These are phyloP conservation scores for Epicampocera succincta DNA, from an alignment of 2,888 invertebrate species.

Conservation along the genomic window DNA sequence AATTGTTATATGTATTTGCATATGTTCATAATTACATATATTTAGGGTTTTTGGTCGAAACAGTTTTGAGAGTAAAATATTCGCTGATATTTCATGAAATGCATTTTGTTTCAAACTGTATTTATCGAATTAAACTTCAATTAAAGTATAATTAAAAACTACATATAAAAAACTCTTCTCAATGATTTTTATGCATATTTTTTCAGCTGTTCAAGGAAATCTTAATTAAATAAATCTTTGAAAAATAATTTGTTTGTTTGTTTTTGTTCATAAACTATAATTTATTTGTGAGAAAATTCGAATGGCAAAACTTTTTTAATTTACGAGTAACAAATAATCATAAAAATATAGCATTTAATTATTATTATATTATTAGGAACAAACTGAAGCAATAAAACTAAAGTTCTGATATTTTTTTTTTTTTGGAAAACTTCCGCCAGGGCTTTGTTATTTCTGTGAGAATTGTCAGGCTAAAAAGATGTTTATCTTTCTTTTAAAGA, in stretches of 20 bases:
- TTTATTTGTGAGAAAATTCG: slow-evolving; percentile 50
- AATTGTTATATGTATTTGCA: no score
- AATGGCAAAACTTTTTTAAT: slow-evolving; percentile 2
- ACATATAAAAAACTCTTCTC: neutral
- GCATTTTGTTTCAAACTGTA: neutral
- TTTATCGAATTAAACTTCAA: neutral
- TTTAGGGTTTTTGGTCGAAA: no score
- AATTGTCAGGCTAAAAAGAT: slow-evolving; percentile 21
- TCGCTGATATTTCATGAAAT: no score
- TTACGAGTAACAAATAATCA: slow-evolving; percentile 30
- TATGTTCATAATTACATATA: no score
- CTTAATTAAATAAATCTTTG: slow-evolving; percentile 26
- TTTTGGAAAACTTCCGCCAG: slow-evolving; percentile 41
- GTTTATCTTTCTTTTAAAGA: slow-evolving; percentile 23
- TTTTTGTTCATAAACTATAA: slow-evolving; percentile 45
- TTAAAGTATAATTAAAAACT: slow-evolving; percentile 1
- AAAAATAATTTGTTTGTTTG: slow-evolving; percentile 21
- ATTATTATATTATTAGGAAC: slow-evolving; percentile 5
- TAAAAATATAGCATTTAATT: slow-evolving; percentile 29
- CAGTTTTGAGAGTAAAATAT: no score
- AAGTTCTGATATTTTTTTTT: neutral
- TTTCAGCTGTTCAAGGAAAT: slow-evolving; percentile 3
- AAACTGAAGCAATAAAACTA: slow-evolving; percentile 1
- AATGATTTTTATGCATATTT: neutral
- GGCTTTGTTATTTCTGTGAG: slow-evolving; percentile 8